phyloP scores from a whole-genome alignment of 2,888 invertebrate species.

The Balanococcus diminutus region DNA sequence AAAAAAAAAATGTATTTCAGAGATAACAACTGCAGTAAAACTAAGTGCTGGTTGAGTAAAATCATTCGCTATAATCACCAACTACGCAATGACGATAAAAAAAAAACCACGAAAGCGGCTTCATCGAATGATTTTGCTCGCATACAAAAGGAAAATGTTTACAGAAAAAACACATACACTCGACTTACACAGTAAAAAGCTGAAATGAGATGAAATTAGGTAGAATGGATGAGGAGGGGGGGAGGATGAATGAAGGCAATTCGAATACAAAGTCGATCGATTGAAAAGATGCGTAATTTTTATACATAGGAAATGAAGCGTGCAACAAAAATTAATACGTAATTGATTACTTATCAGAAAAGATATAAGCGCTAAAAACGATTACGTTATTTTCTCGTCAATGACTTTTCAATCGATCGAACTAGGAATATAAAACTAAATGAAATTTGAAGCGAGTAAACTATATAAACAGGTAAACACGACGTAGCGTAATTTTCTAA shows the following conservation, averaged over 20 bases:
- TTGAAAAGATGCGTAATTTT: constrained; percentile 31
- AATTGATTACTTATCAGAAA: constrained; percentile 17
- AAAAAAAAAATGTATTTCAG: constrained; percentile 29
- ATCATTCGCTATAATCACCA: constrained; percentile 14
- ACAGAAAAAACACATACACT: not conserved
- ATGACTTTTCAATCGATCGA: not conserved
- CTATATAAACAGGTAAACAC: not conserved
- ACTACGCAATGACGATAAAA: constrained; percentile 1
- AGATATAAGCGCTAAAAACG: not conserved
- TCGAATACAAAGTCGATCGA: not conserved
- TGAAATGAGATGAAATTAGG: constrained; percentile 8
- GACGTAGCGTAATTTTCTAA: not conserved
- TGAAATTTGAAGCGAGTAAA: not conserved
- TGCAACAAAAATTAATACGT: constrained; percentile 13
- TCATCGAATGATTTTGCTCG: not conserved
- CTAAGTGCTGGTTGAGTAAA: constrained; percentile 29
- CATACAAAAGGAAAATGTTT: not conserved
- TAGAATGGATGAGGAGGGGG: no score
- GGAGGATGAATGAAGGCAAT: not conserved
- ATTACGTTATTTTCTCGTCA: not conserved
- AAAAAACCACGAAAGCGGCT: not conserved
- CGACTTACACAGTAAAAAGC: constrained; percentile 26
- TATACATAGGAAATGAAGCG: not conserved
- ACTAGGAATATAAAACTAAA: not conserved
- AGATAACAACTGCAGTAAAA: constrained; percentile 26